These are phyloP conservation scores for Holacanthus passer DNA, from an alignment of 2,113 vertebrate species.

Conservation along the genomic window DNA sequence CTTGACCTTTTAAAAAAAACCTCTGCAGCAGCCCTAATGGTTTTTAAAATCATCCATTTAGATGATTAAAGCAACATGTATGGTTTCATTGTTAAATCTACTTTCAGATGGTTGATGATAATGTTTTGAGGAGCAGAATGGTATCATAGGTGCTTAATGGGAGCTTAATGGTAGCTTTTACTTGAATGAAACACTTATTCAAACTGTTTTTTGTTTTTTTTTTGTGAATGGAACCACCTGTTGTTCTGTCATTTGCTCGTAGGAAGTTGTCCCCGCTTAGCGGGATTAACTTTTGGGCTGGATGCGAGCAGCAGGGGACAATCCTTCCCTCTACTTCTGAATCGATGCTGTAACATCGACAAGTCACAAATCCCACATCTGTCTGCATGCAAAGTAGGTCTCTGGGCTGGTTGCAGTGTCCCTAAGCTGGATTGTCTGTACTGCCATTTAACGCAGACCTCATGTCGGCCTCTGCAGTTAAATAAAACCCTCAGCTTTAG, in stretches of 20 bases:
- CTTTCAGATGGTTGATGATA: constrained; percentile 34
- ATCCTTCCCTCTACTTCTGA: constrained; percentile 35
- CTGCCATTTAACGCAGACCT: constrained; percentile 51
- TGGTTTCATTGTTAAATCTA: constrained; percentile 35
- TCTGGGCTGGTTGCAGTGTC: background rate
- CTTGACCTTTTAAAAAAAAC: constrained; percentile 44
- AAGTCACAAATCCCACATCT: constrained; percentile 60
- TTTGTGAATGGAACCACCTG: constrained; percentile 63
- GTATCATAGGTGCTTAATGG: constrained; percentile 55
- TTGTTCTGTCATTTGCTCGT: constrained; percentile 47
- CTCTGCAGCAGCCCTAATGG: constrained; percentile 17
- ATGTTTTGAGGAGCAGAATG: constrained; percentile 21
- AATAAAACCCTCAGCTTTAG: constrained; percentile 26
- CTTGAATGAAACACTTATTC: constrained; percentile 58
- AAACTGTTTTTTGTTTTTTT: background rate
- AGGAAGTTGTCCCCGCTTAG: constrained; percentile 50
- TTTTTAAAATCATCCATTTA: constrained; percentile 55
- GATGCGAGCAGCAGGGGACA: constrained; percentile 43
- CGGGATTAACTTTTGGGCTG: constrained; percentile 62
- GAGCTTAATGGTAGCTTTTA: constrained; percentile 62
- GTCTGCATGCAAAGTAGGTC: constrained; percentile 45
- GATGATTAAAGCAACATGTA: constrained; percentile 42
- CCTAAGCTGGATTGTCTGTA: constrained; percentile 41
- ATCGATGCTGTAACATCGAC: constrained; percentile 45
- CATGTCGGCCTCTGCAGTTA: constrained; percentile 6